A percentile compares a stretch with the other conserved stretches of the same genome.
These are phyloP conservation scores for Drosophila carrolli DNA, from an alignment of 1,140 invertebrate species.

Conservation along the genomic window DNA sequence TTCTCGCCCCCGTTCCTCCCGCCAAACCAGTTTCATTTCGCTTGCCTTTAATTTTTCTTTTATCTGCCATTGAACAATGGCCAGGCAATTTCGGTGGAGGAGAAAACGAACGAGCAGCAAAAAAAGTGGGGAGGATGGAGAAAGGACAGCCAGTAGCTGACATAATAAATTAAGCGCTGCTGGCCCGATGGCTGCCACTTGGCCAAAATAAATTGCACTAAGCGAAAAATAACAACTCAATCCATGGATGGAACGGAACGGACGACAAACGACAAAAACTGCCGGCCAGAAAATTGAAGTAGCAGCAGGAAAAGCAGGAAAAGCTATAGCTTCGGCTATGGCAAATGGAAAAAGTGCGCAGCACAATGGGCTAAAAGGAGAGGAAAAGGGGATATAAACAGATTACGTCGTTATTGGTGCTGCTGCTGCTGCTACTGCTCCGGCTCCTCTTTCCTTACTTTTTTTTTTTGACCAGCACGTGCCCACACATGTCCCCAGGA, in stretches of 20 bases:
- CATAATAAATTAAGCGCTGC: constrained; percentile 82
- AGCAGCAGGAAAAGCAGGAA: constrained; percentile 43
- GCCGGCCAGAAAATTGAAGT: constrained; percentile 80
- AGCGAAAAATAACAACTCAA: constrained; percentile 83
- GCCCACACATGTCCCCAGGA: constrained; percentile 71
- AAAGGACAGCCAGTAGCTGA: constrained; percentile 45
- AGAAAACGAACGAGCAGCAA: constrained; percentile 1
- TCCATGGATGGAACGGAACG: constrained; percentile 51
- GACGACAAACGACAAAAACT: constrained; percentile 77
- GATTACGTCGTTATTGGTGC: constrained; percentile 82
- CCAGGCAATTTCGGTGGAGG: constrained; percentile 64
- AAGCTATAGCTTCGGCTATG: constrained; percentile 30
- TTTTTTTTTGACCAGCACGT: constrained; percentile 70
- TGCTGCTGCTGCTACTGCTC: constrained; percentile 33
- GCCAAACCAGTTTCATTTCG: constrained; percentile 62
- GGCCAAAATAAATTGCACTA: constrained; percentile 83
- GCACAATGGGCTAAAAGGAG: constrained; percentile 68
- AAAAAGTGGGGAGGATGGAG: constrained; percentile 3
- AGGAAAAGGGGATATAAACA: constrained; percentile 79
- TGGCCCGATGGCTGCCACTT: constrained; percentile 77
- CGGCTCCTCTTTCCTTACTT: constrained; percentile 4
- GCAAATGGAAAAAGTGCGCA: constrained; percentile 81
- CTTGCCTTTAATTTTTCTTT: constrained; percentile 83
- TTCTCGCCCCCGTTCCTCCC: constrained; percentile 22
- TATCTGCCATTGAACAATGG: constrained; percentile 83